Evolutionary conservation across 2,797 vertebrate species (phyloP).

Genomic region (Parotocinclus haroldoi): DNA sequence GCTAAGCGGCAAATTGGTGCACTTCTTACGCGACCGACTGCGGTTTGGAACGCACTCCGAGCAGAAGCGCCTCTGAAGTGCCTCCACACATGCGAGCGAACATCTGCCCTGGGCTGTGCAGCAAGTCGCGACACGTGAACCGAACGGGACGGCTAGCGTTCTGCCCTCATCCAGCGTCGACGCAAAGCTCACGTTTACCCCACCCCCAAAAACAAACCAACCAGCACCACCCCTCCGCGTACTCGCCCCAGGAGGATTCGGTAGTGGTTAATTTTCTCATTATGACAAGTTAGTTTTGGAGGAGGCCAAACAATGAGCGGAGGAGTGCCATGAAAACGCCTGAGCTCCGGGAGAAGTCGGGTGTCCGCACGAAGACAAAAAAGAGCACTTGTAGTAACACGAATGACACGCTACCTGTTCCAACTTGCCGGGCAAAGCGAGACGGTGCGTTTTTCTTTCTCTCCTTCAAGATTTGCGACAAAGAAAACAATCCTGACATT

Average conservation of each 20-base stretch:
- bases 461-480: constrained; percentile 11
- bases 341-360: constrained; percentile 19
- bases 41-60: constrained; percentile 45
- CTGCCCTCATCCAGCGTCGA: constrained; percentile 39
- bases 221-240: neutral
- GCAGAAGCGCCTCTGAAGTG: constrained; percentile 55
- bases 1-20: neutral
- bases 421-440: constrained; percentile 26
- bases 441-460: constrained; percentile 12
- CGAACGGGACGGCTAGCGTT: constrained; percentile 42
- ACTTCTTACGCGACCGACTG: neutral
- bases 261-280: constrained; percentile 37
- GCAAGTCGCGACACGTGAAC: constrained; percentile 64
- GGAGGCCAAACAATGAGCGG: constrained; percentile 30
- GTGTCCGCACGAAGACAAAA: constrained; percentile 34
- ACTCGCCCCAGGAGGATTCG: neutral
- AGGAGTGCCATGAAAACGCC: constrained; percentile 37
- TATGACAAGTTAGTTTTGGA: constrained; percentile 36
- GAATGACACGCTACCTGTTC: constrained; percentile 27
- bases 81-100: constrained; percentile 60
- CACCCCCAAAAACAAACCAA: neutral
- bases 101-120: constrained; percentile 62
- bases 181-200: constrained; percentile 50
- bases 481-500: constrained; percentile 27
- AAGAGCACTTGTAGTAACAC: constrained; percentile 17